Evolutionary conservation across 2,888 invertebrate genomes (phyloP).

Genomic region (Hyppa rectilinea): DNA sequence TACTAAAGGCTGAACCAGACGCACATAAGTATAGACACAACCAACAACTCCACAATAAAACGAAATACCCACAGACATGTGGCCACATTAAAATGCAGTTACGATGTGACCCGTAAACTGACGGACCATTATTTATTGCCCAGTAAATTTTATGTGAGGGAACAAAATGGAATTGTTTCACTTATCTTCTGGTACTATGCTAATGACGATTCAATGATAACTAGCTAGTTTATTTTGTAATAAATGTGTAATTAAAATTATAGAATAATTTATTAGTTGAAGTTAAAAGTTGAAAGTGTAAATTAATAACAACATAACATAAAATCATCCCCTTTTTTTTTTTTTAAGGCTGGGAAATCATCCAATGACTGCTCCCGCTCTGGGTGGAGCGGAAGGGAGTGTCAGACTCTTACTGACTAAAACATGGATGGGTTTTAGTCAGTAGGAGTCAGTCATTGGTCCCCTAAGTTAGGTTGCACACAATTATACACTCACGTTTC

Average conservation of each 20-base stretch:
- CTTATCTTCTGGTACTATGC: conserved; percentile 39
- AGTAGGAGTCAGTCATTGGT: too few relatives aligned
- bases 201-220: conserved; percentile 16
- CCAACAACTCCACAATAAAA: conserved; percentile 54
- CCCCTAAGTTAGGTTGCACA: too few relatives aligned
- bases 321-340: too few relatives aligned
- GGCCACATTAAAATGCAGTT: conserved; percentile 75
- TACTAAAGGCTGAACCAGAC: conserved; percentile 7
- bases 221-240: neutral
- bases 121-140: conserved; percentile 73
- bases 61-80: conserved; percentile 66
- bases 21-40: conserved; percentile 25
- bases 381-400: too few relatives aligned
- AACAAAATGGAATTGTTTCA: conserved; percentile 65
- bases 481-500: too few relatives aligned
- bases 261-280: neutral
- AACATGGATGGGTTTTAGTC: too few relatives aligned
- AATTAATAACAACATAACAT: neutral
- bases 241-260: neutral
- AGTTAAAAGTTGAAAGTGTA: neutral
- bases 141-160: conserved; percentile 63
- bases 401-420: too few relatives aligned
- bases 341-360: too few relatives aligned
- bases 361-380: too few relatives aligned
- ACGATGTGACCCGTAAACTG: conserved; percentile 72